These are phyloP conservation scores for Rhopalosiphum padi DNA, from an alignment of 1,140 invertebrate species.

Conservation along the genomic window DNA sequence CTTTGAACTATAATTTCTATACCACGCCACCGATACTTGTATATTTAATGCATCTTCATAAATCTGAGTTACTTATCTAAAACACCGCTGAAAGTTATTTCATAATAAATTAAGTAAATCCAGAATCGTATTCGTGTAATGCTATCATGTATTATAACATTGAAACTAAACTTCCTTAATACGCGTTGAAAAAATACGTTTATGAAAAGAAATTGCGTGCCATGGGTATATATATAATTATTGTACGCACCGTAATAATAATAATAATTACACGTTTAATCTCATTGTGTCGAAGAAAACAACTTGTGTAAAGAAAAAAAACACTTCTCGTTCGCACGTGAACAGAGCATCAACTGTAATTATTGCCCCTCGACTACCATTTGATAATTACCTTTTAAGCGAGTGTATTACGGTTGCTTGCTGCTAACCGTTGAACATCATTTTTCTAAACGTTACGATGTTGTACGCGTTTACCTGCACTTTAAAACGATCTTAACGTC, in stretches of 20 bases:
- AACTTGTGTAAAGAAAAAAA: not conserved
- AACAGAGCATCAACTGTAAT: conserved; percentile 14
- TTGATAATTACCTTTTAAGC: conserved; percentile 30
- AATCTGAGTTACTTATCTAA: not conserved
- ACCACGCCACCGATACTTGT: too few species aligned
- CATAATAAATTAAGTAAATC: not conserved
- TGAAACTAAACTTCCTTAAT: not conserved
- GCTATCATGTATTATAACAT: not conserved
- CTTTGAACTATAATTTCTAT: not conserved
- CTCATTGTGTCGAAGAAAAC: conserved; percentile 6
- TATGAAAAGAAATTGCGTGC: conserved; percentile 18
- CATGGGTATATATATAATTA: not conserved
- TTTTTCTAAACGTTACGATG: conserved; percentile 23
- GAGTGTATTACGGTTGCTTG: conserved; percentile 7
- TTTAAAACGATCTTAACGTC: not conserved
- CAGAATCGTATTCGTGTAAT: not conserved
- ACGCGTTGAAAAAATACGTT: not conserved
- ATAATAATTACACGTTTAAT: conserved; percentile 10
- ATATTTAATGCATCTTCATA: not conserved
- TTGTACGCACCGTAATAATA: not conserved
- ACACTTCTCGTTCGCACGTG: conserved; percentile 3
- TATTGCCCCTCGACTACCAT: not conserved
- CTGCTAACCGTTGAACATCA: not conserved
- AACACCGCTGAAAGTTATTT: not conserved
- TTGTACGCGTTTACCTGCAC: not conserved